These are phyloP conservation scores for Pogonophryne albipinna DNA, from an alignment of 2,797 vertebrate genomes.

Conservation along the genomic window DNA sequence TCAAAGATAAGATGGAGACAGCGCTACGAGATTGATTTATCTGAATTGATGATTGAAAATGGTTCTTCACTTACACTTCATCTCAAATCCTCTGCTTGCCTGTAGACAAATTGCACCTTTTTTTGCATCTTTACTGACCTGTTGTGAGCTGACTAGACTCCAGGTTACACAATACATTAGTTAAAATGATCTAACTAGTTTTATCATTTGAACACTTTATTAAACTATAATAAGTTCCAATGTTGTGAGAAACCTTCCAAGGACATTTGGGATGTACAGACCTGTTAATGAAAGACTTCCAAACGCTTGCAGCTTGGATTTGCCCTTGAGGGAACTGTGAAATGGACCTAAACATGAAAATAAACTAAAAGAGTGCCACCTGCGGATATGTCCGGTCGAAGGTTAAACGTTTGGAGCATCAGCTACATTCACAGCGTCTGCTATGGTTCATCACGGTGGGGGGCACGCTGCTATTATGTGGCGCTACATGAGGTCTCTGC, in stretches of 20 bases:
- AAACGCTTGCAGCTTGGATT: background rate
- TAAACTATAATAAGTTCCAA: too few relatives aligned
- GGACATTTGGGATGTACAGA: background rate
- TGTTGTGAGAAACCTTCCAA: background rate
- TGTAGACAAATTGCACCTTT: background rate
- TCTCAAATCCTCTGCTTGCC: background rate
- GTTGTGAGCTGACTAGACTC: background rate
- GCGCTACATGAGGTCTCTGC: constrained; percentile 49
- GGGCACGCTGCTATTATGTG: constrained; percentile 47
- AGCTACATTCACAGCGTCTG: constrained; percentile 33
- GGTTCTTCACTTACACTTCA: background rate
- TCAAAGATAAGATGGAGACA: background rate
- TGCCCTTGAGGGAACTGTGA: constrained; percentile 26
- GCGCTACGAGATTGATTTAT: background rate
- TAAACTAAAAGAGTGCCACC: constrained; percentile 27
- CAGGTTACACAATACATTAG: background rate
- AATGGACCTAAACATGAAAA: constrained; percentile 37
- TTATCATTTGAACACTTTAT: background rate
- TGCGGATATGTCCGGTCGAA: constrained; percentile 34
- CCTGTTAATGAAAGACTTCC: background rate
- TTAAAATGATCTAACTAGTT: background rate
- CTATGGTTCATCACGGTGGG: constrained; percentile 40
- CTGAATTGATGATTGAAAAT: background rate
- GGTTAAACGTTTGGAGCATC: constrained; percentile 53
- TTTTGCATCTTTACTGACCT: background rate